Evolutionary conservation across 2,888 invertebrate species (phyloP).

Genomic region (Cantharis rustica): DNA sequence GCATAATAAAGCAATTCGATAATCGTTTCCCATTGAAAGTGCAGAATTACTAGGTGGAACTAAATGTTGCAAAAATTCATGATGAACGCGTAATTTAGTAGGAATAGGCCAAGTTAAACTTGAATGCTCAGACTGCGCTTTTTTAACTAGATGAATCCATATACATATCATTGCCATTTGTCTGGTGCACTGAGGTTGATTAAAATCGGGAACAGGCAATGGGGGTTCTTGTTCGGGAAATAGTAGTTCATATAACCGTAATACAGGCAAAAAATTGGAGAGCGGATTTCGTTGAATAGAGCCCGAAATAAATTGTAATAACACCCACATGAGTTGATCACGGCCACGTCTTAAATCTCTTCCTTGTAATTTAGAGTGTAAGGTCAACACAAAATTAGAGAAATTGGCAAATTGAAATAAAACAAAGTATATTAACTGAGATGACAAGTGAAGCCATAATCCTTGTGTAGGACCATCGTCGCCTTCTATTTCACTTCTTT

Average conservation of each 20-base stretch:
- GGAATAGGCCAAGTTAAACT: slow-evolving; percentile 57
- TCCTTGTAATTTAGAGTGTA: slow-evolving; percentile 69
- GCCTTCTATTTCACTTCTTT: slow-evolving; percentile 76
- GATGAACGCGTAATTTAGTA: slow-evolving; percentile 49
- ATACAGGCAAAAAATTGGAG: slow-evolving; percentile 86
- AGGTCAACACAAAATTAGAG: slow-evolving; percentile 86
- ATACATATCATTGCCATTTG: slow-evolving; percentile 95
- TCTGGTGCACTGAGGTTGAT: slow-evolving; percentile 82
- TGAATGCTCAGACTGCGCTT: slow-evolving; percentile 85
- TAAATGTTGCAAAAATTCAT: slow-evolving; percentile 83
- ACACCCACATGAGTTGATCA: slow-evolving; percentile 98
- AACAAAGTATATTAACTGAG: slow-evolving; percentile 93
- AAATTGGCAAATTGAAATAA: slow-evolving; percentile 93
- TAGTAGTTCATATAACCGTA: slow-evolving; percentile 87
- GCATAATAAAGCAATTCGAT: slow-evolving; percentile 87
- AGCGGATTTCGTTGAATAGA: slow-evolving; percentile 93
- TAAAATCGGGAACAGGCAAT: slow-evolving; percentile 86
- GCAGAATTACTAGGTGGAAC: slow-evolving; percentile 70
- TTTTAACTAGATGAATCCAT: slow-evolving; percentile 94
- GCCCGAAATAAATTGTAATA: slow-evolving; percentile 95
- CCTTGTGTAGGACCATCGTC: slow-evolving; percentile 71
- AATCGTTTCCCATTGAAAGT: slow-evolving; percentile 82
- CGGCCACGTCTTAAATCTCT: slow-evolving; percentile 86
- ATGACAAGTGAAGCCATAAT: slow-evolving; percentile 92
- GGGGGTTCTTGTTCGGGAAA: slow-evolving; percentile 93